A percentile compares a stretch with the other conserved stretches of the same genome.
phyloP scores from a whole-genome alignment of 2,888 invertebrate species.

The Thysanoteuthis rhombus region DNA sequence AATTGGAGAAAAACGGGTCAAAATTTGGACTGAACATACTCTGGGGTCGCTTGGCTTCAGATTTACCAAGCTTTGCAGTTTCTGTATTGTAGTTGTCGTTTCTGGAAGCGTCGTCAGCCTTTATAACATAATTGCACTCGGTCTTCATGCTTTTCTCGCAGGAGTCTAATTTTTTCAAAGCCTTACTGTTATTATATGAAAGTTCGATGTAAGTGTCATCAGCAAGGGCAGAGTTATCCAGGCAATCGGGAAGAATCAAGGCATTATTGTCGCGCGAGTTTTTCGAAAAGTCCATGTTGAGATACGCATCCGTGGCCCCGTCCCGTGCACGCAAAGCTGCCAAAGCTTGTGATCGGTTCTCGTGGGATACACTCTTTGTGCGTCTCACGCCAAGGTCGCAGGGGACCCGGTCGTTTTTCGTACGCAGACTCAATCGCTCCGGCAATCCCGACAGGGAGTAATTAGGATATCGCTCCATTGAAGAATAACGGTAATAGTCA shows the following conservation, averaged over 20 bases:
- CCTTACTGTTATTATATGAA: background rate
- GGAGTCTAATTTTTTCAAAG: slow-evolving; percentile 17
- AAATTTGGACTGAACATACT: slow-evolving; percentile 26
- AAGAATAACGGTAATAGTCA: background rate
- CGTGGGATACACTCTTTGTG: slow-evolving; percentile 29
- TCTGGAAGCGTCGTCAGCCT: background rate
- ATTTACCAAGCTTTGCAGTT: slow-evolving; percentile 12
- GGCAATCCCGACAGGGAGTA: background rate
- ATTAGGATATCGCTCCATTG: background rate
- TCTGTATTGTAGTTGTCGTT: slow-evolving; percentile 1
- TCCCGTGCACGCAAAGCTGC: slow-evolving; percentile 1
- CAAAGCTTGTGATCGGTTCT: slow-evolving; percentile 17
- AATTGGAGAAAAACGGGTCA: slow-evolving; percentile 31
- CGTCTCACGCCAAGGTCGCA: slow-evolving; percentile 25
- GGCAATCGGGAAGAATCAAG: background rate
- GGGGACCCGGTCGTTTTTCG: background rate
- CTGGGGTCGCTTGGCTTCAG: slow-evolving; percentile 22
- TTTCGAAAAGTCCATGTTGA: slow-evolving; percentile 29
- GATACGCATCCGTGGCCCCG: background rate
- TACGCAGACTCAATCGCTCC: background rate
- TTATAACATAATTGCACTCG: background rate
- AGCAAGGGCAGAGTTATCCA: background rate
- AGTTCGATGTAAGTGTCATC: slow-evolving; percentile 29
- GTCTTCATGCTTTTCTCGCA: background rate
- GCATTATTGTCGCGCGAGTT: background rate